Percentiles rank a stretch among this genome's conserved stretches.
phyloP scores from a whole-genome alignment of 64 coral and sea anemone species.

The Actinia tenebrosa region DNA sequence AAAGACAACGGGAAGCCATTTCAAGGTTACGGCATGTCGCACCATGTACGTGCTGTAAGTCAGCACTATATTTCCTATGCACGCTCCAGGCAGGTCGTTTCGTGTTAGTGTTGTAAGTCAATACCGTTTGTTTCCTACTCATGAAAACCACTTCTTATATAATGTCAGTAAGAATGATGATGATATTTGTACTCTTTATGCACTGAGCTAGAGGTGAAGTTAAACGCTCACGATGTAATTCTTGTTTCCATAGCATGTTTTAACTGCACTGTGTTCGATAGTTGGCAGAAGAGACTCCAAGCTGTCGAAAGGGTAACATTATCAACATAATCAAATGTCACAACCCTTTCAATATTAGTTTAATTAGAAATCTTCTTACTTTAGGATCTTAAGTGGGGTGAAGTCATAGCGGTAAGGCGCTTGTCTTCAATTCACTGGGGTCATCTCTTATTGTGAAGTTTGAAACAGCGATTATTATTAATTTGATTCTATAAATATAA shows the following conservation, averaged over 20 bases:
- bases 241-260: slow-evolving; percentile 1
- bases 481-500: not conserved
- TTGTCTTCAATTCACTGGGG: not conserved
- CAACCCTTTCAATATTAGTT: not conserved
- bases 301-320: slow-evolving; percentile 15
- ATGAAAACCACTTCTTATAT: no score
- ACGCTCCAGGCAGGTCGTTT: no score
- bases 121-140: no score
- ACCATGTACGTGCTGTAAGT: no score
- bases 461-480: not conserved
- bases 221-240: not conserved
- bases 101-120: no score
- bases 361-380: not conserved
- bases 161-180: not conserved
- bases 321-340: not conserved
- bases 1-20: no score
- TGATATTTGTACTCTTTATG: not conserved
- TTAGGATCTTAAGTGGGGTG: not conserved
- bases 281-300: slow-evolving; percentile 13
- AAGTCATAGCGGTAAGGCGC: not conserved
- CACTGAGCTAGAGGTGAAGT: no score
- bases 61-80: no score
- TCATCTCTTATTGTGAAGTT: not conserved
- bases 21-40: no score
- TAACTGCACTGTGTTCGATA: slow-evolving; percentile 5